These are phyloP conservation scores for Cataglyphis albicans DNA, from an alignment of 2,888 invertebrate genomes.

Conservation along the genomic window DNA sequence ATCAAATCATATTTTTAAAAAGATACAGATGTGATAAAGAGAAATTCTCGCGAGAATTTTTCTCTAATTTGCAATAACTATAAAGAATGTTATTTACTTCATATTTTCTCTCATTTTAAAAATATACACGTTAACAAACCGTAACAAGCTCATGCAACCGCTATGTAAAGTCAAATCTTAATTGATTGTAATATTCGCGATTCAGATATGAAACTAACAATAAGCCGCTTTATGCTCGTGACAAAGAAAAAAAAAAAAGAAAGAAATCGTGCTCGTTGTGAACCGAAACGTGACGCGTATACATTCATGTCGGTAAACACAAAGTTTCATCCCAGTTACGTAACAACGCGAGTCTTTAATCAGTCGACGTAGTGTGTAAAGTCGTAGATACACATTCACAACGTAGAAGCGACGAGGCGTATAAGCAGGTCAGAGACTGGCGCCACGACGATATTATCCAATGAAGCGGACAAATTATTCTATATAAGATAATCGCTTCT, in stretches of 20 bases:
- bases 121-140: neutral
- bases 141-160: neutral
- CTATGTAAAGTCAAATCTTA: neutral
- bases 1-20: neutral
- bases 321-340: slow-evolving; percentile 51
- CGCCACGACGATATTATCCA: slow-evolving; percentile 80
- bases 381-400: slow-evolving; percentile 53
- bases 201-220: neutral
- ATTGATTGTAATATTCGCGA: neutral
- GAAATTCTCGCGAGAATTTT: neutral
- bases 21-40: neutral
- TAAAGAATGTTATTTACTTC: neutral
- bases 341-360: slow-evolving; percentile 42
- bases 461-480: slow-evolving; percentile 78
- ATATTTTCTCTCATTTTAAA: neutral
- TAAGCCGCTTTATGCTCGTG: neutral
- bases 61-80: neutral
- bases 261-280: slow-evolving; percentile 50
- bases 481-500: slow-evolving; percentile 77
- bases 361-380: slow-evolving; percentile 50
- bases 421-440: slow-evolving; percentile 75
- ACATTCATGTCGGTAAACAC: slow-evolving; percentile 32
- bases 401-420: slow-evolving; percentile 63
- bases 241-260: slow-evolving; percentile 1
- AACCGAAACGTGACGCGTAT: slow-evolving; percentile 43